phyloP scores from a whole-genome alignment of 35 echinoderm and acorn worm genomes.

The Eucidaris tribuloides region DNA sequence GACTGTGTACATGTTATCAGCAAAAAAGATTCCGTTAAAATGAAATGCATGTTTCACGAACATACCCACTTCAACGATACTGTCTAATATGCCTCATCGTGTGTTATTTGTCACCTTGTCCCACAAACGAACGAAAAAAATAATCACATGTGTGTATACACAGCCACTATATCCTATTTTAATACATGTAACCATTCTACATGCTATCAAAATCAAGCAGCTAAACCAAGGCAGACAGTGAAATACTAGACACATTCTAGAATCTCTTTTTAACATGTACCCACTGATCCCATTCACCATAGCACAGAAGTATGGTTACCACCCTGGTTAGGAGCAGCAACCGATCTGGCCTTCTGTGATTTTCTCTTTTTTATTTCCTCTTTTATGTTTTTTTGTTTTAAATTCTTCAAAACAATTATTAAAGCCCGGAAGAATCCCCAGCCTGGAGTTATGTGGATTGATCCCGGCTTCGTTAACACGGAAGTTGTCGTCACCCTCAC shows the following conservation, averaged over 20 bases:
- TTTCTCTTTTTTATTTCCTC: neutral
- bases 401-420: neutral
- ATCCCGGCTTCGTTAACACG: too few relatives aligned
- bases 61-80: neutral
- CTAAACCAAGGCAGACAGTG: conserved; percentile 2
- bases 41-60: too few relatives aligned
- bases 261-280: neutral
- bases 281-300: neutral
- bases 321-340: neutral
- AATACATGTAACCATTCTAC: too few relatives aligned
- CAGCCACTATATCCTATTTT: conserved; percentile 13
- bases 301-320: neutral
- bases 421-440: neutral
- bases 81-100: neutral
- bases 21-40: too few relatives aligned
- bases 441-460: neutral
- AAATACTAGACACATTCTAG: conserved; percentile 20
- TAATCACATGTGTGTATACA: neutral
- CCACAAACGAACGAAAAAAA: neutral
- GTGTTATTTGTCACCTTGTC: neutral
- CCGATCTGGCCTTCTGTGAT: neutral
- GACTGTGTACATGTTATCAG: too few relatives aligned
- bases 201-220: too few relatives aligned
- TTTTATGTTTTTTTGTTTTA: neutral
- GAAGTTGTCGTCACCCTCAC: too few relatives aligned